Conservation (phyloP, 2,113 vertebrate genomes). For the Phocoena sinus region DNA sequence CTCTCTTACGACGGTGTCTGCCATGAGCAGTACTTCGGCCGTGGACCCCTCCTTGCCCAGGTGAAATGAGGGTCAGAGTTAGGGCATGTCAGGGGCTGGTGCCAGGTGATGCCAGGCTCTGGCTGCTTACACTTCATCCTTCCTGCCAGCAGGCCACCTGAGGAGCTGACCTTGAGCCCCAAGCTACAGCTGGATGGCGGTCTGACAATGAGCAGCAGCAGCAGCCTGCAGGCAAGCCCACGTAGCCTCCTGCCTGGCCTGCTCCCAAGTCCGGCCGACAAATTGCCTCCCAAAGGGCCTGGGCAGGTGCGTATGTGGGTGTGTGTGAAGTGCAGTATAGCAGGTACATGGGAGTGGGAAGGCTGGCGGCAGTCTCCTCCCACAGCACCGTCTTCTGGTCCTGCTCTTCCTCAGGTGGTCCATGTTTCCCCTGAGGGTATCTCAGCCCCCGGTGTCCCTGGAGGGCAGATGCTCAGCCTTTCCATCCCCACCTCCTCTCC, state of each 20-base stretch:
- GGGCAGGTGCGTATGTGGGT: slow-evolving; percentile 82
- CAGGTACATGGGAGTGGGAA: background rate
- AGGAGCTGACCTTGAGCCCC: slow-evolving; percentile 91
- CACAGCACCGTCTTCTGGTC: background rate
- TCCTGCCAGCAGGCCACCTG: slow-evolving; percentile 81
- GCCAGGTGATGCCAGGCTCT: background rate
- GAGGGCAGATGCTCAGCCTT: background rate
- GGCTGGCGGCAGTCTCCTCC: background rate
- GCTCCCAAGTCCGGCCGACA: slow-evolving; percentile 89
- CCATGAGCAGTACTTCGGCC: slow-evolving; percentile 88
- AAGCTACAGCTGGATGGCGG: slow-evolving; percentile 87
- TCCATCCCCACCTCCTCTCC: background rate
- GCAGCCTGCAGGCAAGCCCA: slow-evolving; percentile 84
- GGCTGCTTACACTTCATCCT: background rate
- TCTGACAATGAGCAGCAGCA: slow-evolving; percentile 81
- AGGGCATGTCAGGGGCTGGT: background rate
- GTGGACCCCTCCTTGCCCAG: slow-evolving; percentile 83
- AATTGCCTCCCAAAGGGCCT: slow-evolving; percentile 80
- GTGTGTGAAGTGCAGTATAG: background rate
- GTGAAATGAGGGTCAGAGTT: slow-evolving; percentile 73
- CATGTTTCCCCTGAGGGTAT: background rate
- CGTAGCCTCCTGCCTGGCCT: slow-evolving; percentile 84
- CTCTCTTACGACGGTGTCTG: slow-evolving; percentile 92
- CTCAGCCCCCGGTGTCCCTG: background rate
- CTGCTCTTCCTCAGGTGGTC: background rate